Conservation (phyloP, 1,140 invertebrate genomes). For the Gonatopus flavifemur region DNA sequence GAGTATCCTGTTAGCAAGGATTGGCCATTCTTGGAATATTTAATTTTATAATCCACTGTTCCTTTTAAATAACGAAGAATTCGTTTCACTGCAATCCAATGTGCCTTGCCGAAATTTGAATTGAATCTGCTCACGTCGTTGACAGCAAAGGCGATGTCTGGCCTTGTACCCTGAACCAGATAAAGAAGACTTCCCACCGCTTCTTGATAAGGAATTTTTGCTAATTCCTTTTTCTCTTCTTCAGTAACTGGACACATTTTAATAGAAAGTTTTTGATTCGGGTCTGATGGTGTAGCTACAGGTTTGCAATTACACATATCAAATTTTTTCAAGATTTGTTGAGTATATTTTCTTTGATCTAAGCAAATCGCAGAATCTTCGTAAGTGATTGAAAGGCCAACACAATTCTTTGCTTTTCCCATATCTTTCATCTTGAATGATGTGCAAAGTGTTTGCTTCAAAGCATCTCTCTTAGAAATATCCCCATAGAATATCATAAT, state of each 20-base stretch:
- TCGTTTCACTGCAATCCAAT: constrained; percentile 43
- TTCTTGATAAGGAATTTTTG: constrained; percentile 35
- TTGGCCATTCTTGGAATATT: too few species aligned
- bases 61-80: constrained; percentile 48
- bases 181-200: constrained; percentile 47
- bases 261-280: constrained; percentile 2
- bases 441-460: background rate
- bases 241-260: constrained; percentile 16
- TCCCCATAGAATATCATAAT: constrained; percentile 21
- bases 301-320: constrained; percentile 10
- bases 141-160: constrained; percentile 47
- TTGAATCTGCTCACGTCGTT: constrained; percentile 37
- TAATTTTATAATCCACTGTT: too few species aligned
- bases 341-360: constrained; percentile 2
- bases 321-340: constrained; percentile 9
- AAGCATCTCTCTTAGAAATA: background rate
- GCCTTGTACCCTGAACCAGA: constrained; percentile 37
- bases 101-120: constrained; percentile 25
- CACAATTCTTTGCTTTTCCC: constrained; percentile 8
- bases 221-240: constrained; percentile 13
- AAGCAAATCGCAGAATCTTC: constrained; percentile 1
- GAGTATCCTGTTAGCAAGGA: too few species aligned
- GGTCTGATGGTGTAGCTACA: constrained; percentile 1
- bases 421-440: constrained; percentile 9
- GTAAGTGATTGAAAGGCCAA: constrained; percentile 2